Evolutionary conservation across 1,140 invertebrate species (phyloP).

Genomic region (Diachasma alloeum): DNA sequence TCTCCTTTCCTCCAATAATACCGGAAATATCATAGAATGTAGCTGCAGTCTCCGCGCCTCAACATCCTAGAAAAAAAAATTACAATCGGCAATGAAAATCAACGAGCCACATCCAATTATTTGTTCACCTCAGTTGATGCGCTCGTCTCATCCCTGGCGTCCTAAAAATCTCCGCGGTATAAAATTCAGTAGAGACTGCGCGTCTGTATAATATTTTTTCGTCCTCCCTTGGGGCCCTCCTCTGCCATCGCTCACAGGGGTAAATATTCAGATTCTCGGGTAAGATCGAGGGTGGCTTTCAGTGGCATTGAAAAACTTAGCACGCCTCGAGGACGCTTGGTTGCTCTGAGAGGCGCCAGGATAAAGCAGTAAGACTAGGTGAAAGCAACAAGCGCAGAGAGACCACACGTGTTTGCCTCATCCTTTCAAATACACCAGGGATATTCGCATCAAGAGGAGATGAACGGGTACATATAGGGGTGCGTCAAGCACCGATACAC

Average conservation of each 20-base stretch:
- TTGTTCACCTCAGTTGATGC: conserved; percentile 14
- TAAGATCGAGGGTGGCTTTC: conserved; percentile 16
- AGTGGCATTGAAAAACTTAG: conserved; percentile 28
- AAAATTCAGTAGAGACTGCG: conserved; percentile 1
- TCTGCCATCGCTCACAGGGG: conserved; percentile 17
- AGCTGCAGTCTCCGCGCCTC: background rate
- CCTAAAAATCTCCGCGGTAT: background rate
- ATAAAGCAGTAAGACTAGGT: background rate
- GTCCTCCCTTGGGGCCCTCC: background rate
- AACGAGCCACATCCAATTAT: conserved; percentile 26
- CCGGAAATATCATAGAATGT: background rate
- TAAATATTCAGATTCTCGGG: conserved; percentile 27
- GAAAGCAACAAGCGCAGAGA: background rate
- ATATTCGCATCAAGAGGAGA: conserved; percentile 10
- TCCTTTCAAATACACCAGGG: conserved; percentile 14
- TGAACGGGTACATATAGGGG: conserved; percentile 1
- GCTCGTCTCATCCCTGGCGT: background rate
- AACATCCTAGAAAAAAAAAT: background rate
- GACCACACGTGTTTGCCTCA: conserved; percentile 8
- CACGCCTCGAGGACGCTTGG: background rate
- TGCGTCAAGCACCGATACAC: background rate
- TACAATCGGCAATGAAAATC: conserved; percentile 26
- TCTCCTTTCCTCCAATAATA: background rate
- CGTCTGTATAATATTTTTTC: background rate
- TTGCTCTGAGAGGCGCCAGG: background rate